Conservation (phyloP, 2,888 invertebrate species). For the Trichopoda pennipes region DNA sequence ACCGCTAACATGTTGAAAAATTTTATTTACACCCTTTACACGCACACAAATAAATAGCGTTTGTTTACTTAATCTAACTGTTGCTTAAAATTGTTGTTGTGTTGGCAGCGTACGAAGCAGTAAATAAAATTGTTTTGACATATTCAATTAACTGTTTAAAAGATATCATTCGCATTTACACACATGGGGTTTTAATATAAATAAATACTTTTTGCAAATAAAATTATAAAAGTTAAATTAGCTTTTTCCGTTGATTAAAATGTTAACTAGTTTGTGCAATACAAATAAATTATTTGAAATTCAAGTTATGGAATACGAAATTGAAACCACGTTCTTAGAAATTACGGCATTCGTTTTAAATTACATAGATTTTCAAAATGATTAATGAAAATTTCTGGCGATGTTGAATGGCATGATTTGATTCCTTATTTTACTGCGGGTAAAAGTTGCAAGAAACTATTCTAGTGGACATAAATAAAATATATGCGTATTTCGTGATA, state of each 20-base stretch:
- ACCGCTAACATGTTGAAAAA: no score
- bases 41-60: no score
- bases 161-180: neutral
- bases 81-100: neutral
- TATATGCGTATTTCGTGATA: no score
- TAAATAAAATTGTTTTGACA: slow-evolving; percentile 9
- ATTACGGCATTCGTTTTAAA: no score
- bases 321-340: no score
- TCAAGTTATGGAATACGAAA: neutral
- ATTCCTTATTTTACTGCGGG: no score
- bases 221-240: slow-evolving; percentile 29
- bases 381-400: no score
- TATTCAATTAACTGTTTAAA: neutral
- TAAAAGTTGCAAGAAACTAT: no score
- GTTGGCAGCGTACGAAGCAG: neutral
- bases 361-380: no score
- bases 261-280: neutral
- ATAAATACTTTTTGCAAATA: slow-evolving; percentile 2
- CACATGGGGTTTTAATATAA: neutral
- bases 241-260: slow-evolving; percentile 15
- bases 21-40: no score
- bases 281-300: neutral
- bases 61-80: neutral
- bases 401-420: no score
- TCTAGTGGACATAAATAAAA: no score